These are phyloP conservation scores for Nebria salina DNA, from an alignment of 2,888 invertebrate species.

Conservation along the genomic window DNA sequence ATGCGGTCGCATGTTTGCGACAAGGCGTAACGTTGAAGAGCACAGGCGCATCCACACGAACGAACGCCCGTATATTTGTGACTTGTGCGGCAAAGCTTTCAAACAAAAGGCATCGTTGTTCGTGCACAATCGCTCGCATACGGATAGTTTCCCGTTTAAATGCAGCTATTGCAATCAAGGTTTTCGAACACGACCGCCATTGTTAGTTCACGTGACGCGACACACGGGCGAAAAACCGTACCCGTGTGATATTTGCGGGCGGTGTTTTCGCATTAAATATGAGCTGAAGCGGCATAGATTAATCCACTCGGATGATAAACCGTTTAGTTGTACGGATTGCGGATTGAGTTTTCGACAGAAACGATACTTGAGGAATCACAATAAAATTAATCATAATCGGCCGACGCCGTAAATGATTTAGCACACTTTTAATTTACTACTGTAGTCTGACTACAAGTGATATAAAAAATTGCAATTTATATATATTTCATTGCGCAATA, in stretches of 20 bases:
- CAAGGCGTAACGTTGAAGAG: slow-evolving; percentile 69
- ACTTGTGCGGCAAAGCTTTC: slow-evolving; percentile 71
- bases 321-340: slow-evolving; percentile 63
- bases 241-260: slow-evolving; percentile 68
- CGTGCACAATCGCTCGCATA: slow-evolving; percentile 71
- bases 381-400: slow-evolving; percentile 60
- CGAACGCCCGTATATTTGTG: slow-evolving; percentile 68
- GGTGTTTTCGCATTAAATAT: slow-evolving; percentile 69
- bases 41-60: slow-evolving; percentile 70
- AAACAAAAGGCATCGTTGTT: slow-evolving; percentile 73
- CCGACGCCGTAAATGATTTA: slow-evolving; percentile 44
- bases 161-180: slow-evolving; percentile 71
- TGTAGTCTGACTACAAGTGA: background rate
- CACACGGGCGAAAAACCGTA: slow-evolving; percentile 73
- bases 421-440: background rate
- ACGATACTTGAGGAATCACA: slow-evolving; percentile 66
- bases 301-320: slow-evolving; percentile 66
- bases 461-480: background rate
- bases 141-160: slow-evolving; percentile 65
- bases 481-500: background rate
- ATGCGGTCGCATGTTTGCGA: slow-evolving; percentile 69
- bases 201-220: slow-evolving; percentile 67
- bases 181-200: slow-evolving; percentile 68
- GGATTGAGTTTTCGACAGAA: slow-evolving; percentile 64
- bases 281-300: slow-evolving; percentile 68